phyloP scores from a whole-genome alignment of 2,113 vertebrate genomes.

The Nycticebus coucang region DNA sequence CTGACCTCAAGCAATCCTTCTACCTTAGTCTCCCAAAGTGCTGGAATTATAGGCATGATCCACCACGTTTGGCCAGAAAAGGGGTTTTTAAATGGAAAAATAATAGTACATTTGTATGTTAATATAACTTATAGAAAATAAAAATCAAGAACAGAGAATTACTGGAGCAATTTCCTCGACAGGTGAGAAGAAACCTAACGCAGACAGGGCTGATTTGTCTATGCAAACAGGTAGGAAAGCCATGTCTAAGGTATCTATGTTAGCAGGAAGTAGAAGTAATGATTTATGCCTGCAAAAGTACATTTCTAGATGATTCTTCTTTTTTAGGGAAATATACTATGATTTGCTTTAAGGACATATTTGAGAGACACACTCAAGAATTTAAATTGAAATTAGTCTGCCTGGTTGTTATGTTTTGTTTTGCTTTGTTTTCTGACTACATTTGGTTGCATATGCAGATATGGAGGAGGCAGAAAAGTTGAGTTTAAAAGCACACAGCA shows the following conservation, averaged over 20 bases:
- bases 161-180: background rate
- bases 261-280: background rate
- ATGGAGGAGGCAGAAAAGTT: background rate
- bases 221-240: background rate
- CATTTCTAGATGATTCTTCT: background rate
- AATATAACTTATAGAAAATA: conserved; percentile 18
- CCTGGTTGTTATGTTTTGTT: background rate
- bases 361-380: conserved; percentile 13
- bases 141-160: conserved; percentile 4
- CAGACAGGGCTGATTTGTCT: background rate
- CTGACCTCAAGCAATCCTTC: too few relatives aligned
- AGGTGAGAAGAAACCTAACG: background rate
- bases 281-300: background rate
- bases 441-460: background rate
- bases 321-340: background rate
- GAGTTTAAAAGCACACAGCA: background rate
- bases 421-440: background rate
- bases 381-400: conserved; percentile 28
- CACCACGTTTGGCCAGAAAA: background rate
- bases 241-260: background rate
- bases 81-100: background rate
- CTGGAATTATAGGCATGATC: too few relatives aligned
- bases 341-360: background rate
- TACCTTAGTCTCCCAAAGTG: too few relatives aligned
- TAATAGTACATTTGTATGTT: background rate